Evolutionary conservation across 37 sponge, comb jelly and placozoan species (phyloP), one percentile per base, ranked within the genome.

Genomic region (Chondrosia reniformis): DNA sequence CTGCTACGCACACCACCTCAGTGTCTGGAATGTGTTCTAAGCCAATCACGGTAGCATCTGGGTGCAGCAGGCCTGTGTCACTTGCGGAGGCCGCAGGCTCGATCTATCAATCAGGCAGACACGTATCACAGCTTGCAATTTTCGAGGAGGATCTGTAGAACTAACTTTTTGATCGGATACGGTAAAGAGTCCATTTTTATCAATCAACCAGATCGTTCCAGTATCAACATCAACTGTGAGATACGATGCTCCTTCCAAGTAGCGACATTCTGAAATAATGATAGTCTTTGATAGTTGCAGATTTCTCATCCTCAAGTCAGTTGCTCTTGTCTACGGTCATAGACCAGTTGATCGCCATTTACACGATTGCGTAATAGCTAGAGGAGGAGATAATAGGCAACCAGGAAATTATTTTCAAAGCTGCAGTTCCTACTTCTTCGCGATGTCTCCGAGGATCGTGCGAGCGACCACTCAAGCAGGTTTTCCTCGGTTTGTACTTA

Each of bases 1-100:
- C 30, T 19, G 96, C 91, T 25, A 96, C 76, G 67, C 92, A 96
- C 36, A 93, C 85, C 21, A 81, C 57, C 28, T 92, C 94, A 33
- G 73, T 32, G 15, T 87, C 94, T n/a, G 80, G 34, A 17, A 93
- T 78, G 55, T 67, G 86, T 33, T 96, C 88, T 62, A 95, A 22
- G 36, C 80, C 84, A 1, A 91, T 56, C 6, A 88, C 69, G 9
- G 46, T 27, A n/a, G 84, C 90, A 41, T 43, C 81, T 34, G 80
- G 28, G 37, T 63, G 63, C 67, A 91, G 34, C 79, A 74, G 80
- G 75, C 77, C 84, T 33, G 46, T 28, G 10, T 45, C 63, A 1
- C 73, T 67, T 10, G 61, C 31, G 4, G 59, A 57, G 2, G 38
- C 39, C 32, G n/a, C 44, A 3, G 49, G 66, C 36, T 19, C 33